A percentile compares a stretch with the other conserved stretches of the same genome.
phyloP scores from a whole-genome alignment of 2,888 invertebrate genomes.

The Dryocosmus kuriphilus region DNA sequence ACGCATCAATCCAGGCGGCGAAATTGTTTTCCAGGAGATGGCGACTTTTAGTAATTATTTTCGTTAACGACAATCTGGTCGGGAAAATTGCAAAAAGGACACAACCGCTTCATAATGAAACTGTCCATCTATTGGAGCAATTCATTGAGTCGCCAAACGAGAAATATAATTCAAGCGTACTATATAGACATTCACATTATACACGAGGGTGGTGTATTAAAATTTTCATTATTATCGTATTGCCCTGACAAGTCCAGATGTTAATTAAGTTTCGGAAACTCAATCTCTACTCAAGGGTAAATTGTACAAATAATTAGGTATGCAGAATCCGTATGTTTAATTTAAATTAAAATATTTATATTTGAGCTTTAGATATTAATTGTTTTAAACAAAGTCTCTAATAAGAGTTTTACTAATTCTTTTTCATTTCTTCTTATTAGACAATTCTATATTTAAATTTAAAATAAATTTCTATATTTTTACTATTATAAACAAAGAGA shows the following conservation, averaged over 20 bases:
- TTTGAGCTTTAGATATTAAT: background rate
- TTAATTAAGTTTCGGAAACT: constrained; percentile 17
- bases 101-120: constrained; percentile 55
- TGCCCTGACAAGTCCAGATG: constrained; percentile 23
- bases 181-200: background rate
- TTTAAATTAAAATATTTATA: too few species aligned
- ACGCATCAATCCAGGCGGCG: constrained; percentile 53
- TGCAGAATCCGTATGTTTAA: too few species aligned
- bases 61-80: constrained; percentile 35
- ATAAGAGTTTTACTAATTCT: background rate
- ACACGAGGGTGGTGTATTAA: constrained; percentile 3
- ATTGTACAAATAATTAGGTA: too few species aligned
- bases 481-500: background rate
- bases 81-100: constrained; percentile 20
- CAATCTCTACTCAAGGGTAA: background rate
- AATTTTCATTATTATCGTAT: constrained; percentile 18
- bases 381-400: constrained; percentile 1
- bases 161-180: constrained; percentile 29
- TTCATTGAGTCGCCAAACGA: constrained; percentile 23
- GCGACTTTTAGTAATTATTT: constrained; percentile 31
- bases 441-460: background rate
- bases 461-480: background rate
- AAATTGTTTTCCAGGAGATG: constrained; percentile 37
- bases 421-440: background rate
- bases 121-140: constrained; percentile 42